These are phyloP conservation scores for Poecilia velifera DNA, from an alignment of 2,797 vertebrate genomes.

Conservation along the genomic window DNA sequence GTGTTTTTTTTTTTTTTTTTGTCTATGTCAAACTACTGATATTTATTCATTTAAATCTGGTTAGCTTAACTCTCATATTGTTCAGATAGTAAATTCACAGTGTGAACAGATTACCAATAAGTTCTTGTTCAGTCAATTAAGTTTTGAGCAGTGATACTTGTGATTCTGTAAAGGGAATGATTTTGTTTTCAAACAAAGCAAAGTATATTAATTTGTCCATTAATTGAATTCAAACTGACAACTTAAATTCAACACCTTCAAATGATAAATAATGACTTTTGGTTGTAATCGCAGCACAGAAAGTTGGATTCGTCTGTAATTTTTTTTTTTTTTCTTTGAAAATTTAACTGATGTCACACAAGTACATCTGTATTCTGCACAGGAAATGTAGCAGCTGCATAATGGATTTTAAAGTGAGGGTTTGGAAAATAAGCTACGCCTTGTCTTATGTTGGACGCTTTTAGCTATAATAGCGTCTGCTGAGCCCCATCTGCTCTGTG, in stretches of 20 bases:
- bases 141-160: background rate
- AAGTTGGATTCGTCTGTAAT: background rate
- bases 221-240: background rate
- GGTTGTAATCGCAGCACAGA: background rate
- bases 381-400: slow-evolving; percentile 32
- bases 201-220: background rate
- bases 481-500: slow-evolving; percentile 28
- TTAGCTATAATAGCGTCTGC: slow-evolving; percentile 43
- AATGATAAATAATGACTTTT: background rate
- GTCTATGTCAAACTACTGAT: background rate
- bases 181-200: background rate
- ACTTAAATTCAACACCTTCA: background rate
- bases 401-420: slow-evolving; percentile 61
- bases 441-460: slow-evolving; percentile 32
- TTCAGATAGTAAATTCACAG: background rate
- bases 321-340: slow-evolving; percentile 3
- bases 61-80: background rate
- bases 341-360: background rate
- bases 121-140: background rate
- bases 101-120: background rate
- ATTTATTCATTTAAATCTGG: background rate
- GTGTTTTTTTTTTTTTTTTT: background rate
- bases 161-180: background rate
- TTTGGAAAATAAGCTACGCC: slow-evolving; percentile 35
- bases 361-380: slow-evolving; percentile 26